Evolutionary conservation across 2,797 vertebrate species (phyloP).

Genomic region (Rhinatrema bivittatum): DNA sequence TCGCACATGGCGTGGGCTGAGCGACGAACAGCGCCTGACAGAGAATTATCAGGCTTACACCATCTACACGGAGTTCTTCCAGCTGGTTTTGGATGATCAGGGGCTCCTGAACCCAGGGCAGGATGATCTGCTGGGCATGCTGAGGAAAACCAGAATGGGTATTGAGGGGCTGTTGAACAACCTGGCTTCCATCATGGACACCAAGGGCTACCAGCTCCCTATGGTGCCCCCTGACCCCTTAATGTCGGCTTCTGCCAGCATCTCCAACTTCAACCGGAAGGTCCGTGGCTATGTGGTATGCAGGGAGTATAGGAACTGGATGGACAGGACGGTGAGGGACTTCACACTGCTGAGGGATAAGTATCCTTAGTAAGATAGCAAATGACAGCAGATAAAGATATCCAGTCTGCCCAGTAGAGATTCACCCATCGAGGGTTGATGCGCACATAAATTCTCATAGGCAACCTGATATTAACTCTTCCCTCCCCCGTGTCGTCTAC

Average conservation of each 20-base stretch:
- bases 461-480: too few relatives aligned
- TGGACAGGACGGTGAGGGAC: conserved; percentile 32
- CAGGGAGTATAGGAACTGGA: conserved; percentile 37
- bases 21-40: conserved; percentile 16
- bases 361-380: not conserved
- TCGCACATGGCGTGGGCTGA: conserved; percentile 30
- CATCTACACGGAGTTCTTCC: conserved; percentile 36
- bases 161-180: conserved; percentile 37
- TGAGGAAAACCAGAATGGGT: conserved; percentile 20
- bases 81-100: conserved; percentile 40
- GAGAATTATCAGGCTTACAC: conserved; percentile 27
- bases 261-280: conserved; percentile 37
- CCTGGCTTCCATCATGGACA: conserved; percentile 28
- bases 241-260: conserved; percentile 9
- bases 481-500: too few relatives aligned
- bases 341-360: conserved; percentile 34
- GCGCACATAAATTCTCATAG: too few relatives aligned
- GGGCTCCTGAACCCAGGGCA: conserved; percentile 20
- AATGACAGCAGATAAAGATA: too few relatives aligned
- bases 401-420: too few relatives aligned
- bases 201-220: conserved; percentile 18
- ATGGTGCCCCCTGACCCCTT: conserved; percentile 10
- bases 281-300: conserved; percentile 42
- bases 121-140: conserved; percentile 22
- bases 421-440: too few relatives aligned